Evolutionary conservation across 2,797 vertebrate genomes (phyloP), one percentile per base, ranked within the genome.

Genomic region (Microctenopoma steveboyesi): DNA sequence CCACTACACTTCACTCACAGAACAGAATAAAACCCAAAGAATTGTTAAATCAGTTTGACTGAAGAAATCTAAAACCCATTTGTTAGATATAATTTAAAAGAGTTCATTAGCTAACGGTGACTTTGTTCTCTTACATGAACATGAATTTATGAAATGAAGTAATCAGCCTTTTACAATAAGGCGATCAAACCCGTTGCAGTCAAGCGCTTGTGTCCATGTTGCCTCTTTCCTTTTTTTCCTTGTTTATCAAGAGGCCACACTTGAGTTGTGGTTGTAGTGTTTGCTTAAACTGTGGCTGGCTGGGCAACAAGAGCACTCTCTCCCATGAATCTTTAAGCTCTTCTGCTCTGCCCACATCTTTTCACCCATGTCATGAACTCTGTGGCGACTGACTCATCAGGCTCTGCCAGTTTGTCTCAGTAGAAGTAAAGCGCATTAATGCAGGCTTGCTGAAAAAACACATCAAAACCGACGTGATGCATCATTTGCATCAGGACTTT

Each of bases 341-440:
- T 11, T 57, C 12, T 33, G 45, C 45, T 58, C 46, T 8, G 46
- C 55, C 28, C 47, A 13, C 55, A 16, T 39, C 25, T 45, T 64
- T 55, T 25, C 15, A 64, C 28, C 18, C 11, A 28, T 37, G 53
- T 64, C 47, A 47, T 39, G 13, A 39, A 64, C 25, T 65, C 9
- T 8, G 48, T 27, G 14, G 39, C 28, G 33, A 65, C 46, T 51
- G 13, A 22, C 25, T 58, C 55, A 16, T 55, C 51, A 55, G 62
- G 40, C 33, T 43, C 37, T 72, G 46, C 28, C 39, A 30, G 45
- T 50, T 28, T 10, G 16, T 27, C 3, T 69, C 8, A 53, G 22
- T 25, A 11, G 16, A 7, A 15, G 33, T 11, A 30, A 11, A 15
- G n/a, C 7, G 43, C 16, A n/a, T 7, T 45, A 45, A 45, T 45